phyloP scores from a whole-genome alignment of 2,888 invertebrate species.

The Andrena hattorfiana region DNA sequence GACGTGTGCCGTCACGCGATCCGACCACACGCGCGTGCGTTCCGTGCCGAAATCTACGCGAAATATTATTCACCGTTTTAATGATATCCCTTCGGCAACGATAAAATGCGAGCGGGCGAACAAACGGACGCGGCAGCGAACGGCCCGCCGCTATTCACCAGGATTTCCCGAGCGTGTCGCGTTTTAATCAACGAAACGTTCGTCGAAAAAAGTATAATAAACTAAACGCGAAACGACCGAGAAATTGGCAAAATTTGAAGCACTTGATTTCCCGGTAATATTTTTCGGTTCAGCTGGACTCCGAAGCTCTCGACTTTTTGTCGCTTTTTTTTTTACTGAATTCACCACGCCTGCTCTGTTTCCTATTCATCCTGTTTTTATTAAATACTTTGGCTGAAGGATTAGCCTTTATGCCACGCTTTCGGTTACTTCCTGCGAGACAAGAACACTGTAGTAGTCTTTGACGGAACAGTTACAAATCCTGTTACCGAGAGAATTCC shows the following conservation, averaged over 20 bases:
- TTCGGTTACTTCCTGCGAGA: not conserved
- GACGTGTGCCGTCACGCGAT: slow-evolving; percentile 71
- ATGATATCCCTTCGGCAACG: slow-evolving; percentile 48
- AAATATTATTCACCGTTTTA: slow-evolving; percentile 66
- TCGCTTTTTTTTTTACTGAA: slow-evolving; percentile 8
- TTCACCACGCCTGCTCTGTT: not conserved
- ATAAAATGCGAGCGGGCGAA: slow-evolving; percentile 36
- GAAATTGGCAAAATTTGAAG: slow-evolving; percentile 8
- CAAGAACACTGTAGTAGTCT: too few relatives aligned
- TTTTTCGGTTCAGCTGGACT: not conserved
- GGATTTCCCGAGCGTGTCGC: slow-evolving; percentile 34
- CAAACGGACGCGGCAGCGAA: not conserved
- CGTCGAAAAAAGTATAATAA: slow-evolving; percentile 23
- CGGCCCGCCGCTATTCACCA: slow-evolving; percentile 12
- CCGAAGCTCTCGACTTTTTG: slow-evolving; percentile 14
- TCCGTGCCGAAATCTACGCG: slow-evolving; percentile 42
- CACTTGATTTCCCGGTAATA: slow-evolving; percentile 1
- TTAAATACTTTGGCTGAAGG: not conserved
- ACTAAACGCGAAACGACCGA: slow-evolving; percentile 2
- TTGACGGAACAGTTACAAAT: too few relatives aligned
- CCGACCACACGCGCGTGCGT: slow-evolving; percentile 59
- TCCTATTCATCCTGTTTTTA: not conserved
- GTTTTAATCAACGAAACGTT: slow-evolving; percentile 31
- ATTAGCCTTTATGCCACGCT: not conserved
- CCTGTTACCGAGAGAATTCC: too few relatives aligned